These are phyloP conservation scores for Callyntrura guangdongensis DNA, from an alignment of 2,888 invertebrate genomes.

Conservation along the genomic window DNA sequence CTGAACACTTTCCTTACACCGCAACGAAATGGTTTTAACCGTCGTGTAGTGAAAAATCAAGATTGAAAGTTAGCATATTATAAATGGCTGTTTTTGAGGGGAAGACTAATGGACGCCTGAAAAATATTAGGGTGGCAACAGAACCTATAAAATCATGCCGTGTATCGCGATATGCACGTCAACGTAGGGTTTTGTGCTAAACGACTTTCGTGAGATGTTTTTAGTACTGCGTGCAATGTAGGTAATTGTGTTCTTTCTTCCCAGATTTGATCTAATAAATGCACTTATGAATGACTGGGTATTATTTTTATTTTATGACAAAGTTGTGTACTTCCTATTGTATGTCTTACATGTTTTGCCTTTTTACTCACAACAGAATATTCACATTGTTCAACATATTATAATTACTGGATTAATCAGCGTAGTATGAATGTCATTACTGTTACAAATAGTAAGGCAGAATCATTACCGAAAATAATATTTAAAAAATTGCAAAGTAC, in stretches of 20 bases:
- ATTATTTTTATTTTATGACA: too few relatives aligned
- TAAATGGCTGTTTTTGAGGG: constrained; percentile 39
- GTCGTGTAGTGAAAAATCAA: background rate
- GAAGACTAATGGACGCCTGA: constrained; percentile 74
- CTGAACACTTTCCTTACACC: too few relatives aligned
- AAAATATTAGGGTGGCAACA: constrained; percentile 68
- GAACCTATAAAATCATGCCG: background rate
- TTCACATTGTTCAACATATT: background rate
- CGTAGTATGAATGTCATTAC: background rate
- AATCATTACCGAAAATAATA: constrained; percentile 43
- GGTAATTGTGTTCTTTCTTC: too few relatives aligned
- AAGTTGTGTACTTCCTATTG: too few relatives aligned
- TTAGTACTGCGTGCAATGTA: background rate
- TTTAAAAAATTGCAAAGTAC: constrained; percentile 37
- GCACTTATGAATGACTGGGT: too few relatives aligned
- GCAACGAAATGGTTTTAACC: background rate
- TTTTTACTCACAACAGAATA: too few relatives aligned
- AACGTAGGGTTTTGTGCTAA: constrained; percentile 22
- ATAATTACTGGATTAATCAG: background rate
- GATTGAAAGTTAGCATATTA: background rate
- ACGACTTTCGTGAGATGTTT: constrained; percentile 70
- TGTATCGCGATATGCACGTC: background rate
- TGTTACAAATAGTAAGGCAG: background rate
- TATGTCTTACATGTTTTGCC: too few relatives aligned
- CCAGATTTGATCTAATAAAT: too few relatives aligned